These are phyloP conservation scores for Calameuta idolon DNA, from an alignment of 2,888 invertebrate genomes.

Conservation along the genomic window DNA sequence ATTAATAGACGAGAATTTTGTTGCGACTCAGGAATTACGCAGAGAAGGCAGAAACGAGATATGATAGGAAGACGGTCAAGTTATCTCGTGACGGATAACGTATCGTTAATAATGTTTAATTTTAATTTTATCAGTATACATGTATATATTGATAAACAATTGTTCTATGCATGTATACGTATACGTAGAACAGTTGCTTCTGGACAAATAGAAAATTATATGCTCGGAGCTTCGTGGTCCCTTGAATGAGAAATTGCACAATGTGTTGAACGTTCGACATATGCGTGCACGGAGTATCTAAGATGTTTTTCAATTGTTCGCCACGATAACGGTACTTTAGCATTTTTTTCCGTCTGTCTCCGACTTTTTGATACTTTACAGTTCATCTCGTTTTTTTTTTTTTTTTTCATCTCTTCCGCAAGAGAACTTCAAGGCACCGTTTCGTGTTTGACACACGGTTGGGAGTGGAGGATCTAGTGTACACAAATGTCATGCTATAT, in stretches of 20 bases:
- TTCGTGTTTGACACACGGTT: slow-evolving; percentile 3
- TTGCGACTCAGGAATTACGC: not conserved
- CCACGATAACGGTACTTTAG: not conserved
- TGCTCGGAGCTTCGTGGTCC: not conserved
- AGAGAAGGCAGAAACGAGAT: not conserved
- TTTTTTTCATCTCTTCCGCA: slow-evolving; percentile 20
- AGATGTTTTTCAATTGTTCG: not conserved
- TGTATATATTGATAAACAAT: not conserved
- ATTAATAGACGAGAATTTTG: not conserved
- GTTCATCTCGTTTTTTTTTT: not conserved
- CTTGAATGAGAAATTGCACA: not conserved
- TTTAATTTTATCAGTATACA: not conserved
- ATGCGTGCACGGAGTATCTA: not conserved
- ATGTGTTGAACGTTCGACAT: not conserved
- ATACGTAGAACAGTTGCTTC: not conserved
- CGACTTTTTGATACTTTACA: not conserved
- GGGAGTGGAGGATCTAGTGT: slow-evolving; percentile 20
- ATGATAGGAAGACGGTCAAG: not conserved
- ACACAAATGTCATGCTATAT: slow-evolving; percentile 61
- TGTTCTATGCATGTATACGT: too few species aligned
- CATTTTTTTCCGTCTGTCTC: not conserved
- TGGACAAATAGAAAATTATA: not conserved
- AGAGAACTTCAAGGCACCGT: slow-evolving; percentile 24
- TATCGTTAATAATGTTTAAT: not conserved
- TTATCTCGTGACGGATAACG: not conserved